phyloP scores from a whole-genome alignment of 2,888 invertebrate genomes.

The Tipula unca region DNA sequence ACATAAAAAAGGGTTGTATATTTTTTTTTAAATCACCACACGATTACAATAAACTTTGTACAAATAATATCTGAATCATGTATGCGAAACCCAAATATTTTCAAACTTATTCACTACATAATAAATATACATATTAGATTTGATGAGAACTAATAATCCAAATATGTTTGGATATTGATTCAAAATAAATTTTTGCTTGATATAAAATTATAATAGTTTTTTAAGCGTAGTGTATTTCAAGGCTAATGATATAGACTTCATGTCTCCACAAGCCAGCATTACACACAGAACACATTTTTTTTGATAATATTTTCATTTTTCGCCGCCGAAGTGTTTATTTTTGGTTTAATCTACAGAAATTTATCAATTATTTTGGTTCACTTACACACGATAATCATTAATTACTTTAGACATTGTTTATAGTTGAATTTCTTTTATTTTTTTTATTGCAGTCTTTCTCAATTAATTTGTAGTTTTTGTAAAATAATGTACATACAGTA shows the following conservation, averaged over 20 bases:
- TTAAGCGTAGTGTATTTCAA: slow-evolving; percentile 26
- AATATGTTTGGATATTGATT: not conserved
- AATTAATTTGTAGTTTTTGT: not conserved
- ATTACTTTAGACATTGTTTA: slow-evolving; percentile 74
- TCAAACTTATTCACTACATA: not conserved
- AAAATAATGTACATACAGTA: not conserved
- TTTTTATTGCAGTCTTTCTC: not conserved
- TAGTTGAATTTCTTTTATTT: not conserved
- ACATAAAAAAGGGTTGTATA: not conserved
- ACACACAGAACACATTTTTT: slow-evolving; percentile 33
- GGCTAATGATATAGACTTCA: slow-evolving; percentile 25
- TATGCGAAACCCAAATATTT: not conserved
- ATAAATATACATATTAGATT: not conserved
- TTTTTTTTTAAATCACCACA: not conserved
- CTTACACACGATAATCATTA: slow-evolving; percentile 86
- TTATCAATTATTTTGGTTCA: slow-evolving; percentile 33
- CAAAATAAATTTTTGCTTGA: not conserved
- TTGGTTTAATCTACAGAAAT: slow-evolving; percentile 24
- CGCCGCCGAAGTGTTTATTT: not conserved
- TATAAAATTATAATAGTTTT: not conserved
- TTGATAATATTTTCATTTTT: not conserved
- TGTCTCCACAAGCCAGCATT: slow-evolving; percentile 31
- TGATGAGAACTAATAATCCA: not conserved
- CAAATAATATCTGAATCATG: not conserved
- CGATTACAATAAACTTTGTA: not conserved